Percentiles rank a stretch among this genome's conserved stretches.
Evolutionary conservation across 2,797 vertebrate genomes (phyloP).

Genomic region (Sebastes glaucus): DNA sequence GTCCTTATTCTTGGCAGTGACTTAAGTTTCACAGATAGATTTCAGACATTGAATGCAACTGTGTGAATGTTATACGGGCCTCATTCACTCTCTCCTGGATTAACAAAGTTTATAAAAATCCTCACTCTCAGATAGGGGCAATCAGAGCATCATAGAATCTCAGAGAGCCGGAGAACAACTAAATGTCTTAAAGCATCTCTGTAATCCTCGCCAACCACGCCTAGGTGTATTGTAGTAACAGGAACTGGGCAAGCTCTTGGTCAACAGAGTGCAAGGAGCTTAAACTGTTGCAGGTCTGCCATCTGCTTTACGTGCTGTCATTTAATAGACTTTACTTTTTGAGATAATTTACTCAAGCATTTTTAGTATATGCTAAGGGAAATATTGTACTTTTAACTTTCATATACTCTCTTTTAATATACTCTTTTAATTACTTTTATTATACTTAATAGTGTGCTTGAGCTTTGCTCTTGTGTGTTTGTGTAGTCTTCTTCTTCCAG

Average conservation of each 20-base stretch:
- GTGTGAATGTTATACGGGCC: neutral
- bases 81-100: neutral
- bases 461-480: neutral
- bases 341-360: no score
- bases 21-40: neutral
- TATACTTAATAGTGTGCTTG: neutral
- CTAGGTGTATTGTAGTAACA: neutral
- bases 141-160: neutral
- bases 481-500: neutral
- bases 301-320: neutral
- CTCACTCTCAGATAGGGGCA: neutral
- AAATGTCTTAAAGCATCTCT: neutral
- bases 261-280: conserved; percentile 35
- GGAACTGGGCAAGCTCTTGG: neutral
- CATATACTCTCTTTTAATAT: neutral
- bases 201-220: conserved; percentile 20
- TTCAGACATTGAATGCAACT: neutral
- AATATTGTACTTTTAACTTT: no score
- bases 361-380: no score
- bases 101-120: neutral
- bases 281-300: conserved; percentile 3
- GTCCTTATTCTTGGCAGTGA: neutral
- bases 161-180: neutral
- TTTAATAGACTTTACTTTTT: neutral
- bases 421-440: neutral